These are phyloP conservation scores for Ophion obscuratus DNA, from an alignment of 2,888 invertebrate species.

Conservation along the genomic window DNA sequence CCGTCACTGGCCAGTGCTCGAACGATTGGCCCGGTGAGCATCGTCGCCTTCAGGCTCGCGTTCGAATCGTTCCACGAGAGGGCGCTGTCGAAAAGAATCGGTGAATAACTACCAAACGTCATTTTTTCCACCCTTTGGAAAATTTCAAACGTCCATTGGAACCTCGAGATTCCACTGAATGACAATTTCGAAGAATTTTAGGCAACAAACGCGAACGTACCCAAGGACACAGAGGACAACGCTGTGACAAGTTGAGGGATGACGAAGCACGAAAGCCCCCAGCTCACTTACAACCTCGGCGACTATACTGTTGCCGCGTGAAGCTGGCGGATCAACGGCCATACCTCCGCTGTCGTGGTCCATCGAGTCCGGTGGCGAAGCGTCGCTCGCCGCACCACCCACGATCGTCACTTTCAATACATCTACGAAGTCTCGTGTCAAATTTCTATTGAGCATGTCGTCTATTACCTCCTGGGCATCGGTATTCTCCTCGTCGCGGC, in stretches of 20 bases:
- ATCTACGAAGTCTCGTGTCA: slow-evolving; percentile 95
- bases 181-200: background rate
- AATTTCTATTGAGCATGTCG: slow-evolving; percentile 93
- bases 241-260: slow-evolving; percentile 87
- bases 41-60: slow-evolving; percentile 92
- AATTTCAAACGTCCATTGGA: background rate
- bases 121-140: background rate
- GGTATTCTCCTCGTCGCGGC: slow-evolving; percentile 90
- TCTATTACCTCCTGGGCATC: slow-evolving; percentile 94
- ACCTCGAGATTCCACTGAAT: background rate
- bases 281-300: slow-evolving; percentile 93
- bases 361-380: slow-evolving; percentile 86
- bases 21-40: slow-evolving; percentile 89
- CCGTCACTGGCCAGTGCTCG: slow-evolving; percentile 88
- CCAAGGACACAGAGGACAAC: slow-evolving; percentile 88
- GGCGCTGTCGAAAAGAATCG: slow-evolving; percentile 83
- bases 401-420: slow-evolving; percentile 91
- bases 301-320: slow-evolving; percentile 82
- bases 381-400: slow-evolving; percentile 87
- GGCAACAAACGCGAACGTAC: slow-evolving; percentile 73
- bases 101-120: too few relatives aligned
- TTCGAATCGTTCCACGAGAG: slow-evolving; percentile 95
- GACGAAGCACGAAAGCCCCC: slow-evolving; percentile 90
- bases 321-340: slow-evolving; percentile 87
- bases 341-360: slow-evolving; percentile 89